Conservation (phyloP, 2,888 invertebrate genomes). For the Entomobrya proxima region DNA sequence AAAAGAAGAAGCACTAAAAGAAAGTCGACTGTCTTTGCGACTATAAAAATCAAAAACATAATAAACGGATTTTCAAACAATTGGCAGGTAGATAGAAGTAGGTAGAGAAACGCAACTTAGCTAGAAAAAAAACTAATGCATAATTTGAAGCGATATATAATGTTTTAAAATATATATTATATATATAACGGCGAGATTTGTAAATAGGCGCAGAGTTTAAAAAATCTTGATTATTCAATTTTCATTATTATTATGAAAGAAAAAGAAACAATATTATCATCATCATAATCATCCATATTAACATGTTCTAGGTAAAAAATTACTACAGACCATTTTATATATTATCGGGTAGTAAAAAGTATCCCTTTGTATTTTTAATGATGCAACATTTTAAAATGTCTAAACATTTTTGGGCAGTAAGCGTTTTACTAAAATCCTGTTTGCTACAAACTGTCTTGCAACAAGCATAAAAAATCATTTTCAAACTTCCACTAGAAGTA, state of each 20-base stretch:
- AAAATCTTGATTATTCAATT: not conserved
- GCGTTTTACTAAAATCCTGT: too few relatives aligned
- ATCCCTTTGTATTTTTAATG: slow-evolving; percentile 51
- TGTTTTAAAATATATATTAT: slow-evolving; percentile 26
- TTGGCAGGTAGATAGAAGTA: not conserved
- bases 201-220: slow-evolving; percentile 43
- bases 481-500: too few relatives aligned
- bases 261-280: not conserved
- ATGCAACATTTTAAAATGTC: slow-evolving; percentile 32
- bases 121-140: not conserved
- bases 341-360: not conserved
- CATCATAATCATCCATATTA: slow-evolving; percentile 25
- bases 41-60: not conserved
- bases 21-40: not conserved
- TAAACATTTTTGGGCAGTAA: too few relatives aligned
- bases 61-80: not conserved
- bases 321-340: not conserved
- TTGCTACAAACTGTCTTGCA: too few relatives aligned
- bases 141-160: slow-evolving; percentile 47
- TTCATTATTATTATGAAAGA: slow-evolving; percentile 19
- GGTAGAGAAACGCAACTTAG: slow-evolving; percentile 12
- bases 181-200: slow-evolving; percentile 53
- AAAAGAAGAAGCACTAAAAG: not conserved
- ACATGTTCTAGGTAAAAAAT: not conserved
- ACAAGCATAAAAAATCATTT: too few relatives aligned